Percentiles rank a stretch among this genome's conserved stretches.
Evolutionary conservation across 2,888 invertebrate species (phyloP).

Genomic region (Sicus ferrugineus): DNA sequence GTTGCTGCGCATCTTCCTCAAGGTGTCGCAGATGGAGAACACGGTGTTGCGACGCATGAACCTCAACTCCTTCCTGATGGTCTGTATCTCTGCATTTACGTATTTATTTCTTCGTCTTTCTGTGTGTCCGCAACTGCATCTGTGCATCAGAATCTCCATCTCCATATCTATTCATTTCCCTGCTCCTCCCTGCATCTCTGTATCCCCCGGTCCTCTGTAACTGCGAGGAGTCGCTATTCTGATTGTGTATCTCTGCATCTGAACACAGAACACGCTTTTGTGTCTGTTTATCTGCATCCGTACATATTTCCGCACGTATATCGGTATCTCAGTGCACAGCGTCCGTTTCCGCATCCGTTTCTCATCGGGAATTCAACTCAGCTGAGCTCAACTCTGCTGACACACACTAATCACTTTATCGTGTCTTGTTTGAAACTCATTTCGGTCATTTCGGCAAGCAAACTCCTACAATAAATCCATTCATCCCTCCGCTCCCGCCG

Average conservation of each 20-base stretch:
- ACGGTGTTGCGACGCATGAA: conserved; percentile 92
- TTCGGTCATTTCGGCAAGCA: conserved; percentile 18
- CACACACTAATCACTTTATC: conserved; percentile 22
- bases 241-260: too few species aligned
- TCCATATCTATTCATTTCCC: neutral
- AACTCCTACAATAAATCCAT: conserved; percentile 15
- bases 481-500: neutral
- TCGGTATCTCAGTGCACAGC: too few species aligned
- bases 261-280: neutral
- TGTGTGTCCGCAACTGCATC: neutral
- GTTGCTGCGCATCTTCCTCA: conserved; percentile 88
- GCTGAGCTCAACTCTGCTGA: conserved; percentile 3
- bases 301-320: neutral
- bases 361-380: conserved; percentile 1
- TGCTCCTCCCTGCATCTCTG: neutral
- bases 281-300: neutral
- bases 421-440: conserved; percentile 15
- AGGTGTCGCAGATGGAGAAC: conserved; percentile 97
- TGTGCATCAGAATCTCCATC: neutral
- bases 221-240: neutral
- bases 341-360: neutral
- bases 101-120: neutral
- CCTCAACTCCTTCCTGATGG: conserved; percentile 97
- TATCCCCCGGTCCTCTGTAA: neutral
- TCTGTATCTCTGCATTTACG: conserved; percentile 60